These are phyloP conservation scores for Endotricha flammealis DNA, from an alignment of 2,888 invertebrate genomes.

Conservation along the genomic window DNA sequence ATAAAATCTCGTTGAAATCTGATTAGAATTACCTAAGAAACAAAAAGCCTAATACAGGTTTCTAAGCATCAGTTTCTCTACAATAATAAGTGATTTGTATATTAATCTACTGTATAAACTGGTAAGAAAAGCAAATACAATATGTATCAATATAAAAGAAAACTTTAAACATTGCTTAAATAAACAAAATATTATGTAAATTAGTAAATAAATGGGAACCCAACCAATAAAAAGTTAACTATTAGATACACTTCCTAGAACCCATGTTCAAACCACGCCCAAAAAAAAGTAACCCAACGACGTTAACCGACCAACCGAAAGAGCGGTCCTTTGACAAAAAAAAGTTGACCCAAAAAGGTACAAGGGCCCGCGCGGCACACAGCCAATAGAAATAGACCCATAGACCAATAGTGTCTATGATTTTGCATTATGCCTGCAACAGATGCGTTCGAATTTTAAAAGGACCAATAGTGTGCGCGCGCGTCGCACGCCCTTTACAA, in stretches of 20 bases:
- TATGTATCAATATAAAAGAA: too few relatives aligned
- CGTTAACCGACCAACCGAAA: not conserved
- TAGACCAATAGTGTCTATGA: conserved; percentile 46
- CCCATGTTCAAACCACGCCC: conserved; percentile 1
- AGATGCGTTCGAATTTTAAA: conserved; percentile 29
- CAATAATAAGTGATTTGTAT: too few relatives aligned
- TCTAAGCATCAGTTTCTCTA: too few relatives aligned
- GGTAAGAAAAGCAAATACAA: too few relatives aligned
- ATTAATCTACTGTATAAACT: too few relatives aligned
- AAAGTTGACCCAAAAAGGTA: conserved; percentile 12
- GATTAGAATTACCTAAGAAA: too few relatives aligned
- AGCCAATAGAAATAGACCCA: conserved; percentile 26
- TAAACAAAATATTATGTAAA: too few relatives aligned
- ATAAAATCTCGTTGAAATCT: too few relatives aligned
- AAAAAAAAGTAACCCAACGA: conserved; percentile 7
- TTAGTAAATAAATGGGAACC: not conserved
- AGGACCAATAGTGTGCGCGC: conserved; percentile 30
- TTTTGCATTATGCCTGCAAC: conserved; percentile 23
- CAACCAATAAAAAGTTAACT: conserved; percentile 4
- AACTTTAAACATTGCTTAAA: too few relatives aligned
- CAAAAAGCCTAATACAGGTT: too few relatives aligned
- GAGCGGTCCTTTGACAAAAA: conserved; percentile 8
- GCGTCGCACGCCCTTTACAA: conserved; percentile 28
- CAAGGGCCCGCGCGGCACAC: conserved; percentile 14
- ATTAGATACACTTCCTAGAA: conserved; percentile 6